Evolutionary conservation across 2,888 invertebrate species (phyloP).

Genomic region (Congeria kusceri): DNA sequence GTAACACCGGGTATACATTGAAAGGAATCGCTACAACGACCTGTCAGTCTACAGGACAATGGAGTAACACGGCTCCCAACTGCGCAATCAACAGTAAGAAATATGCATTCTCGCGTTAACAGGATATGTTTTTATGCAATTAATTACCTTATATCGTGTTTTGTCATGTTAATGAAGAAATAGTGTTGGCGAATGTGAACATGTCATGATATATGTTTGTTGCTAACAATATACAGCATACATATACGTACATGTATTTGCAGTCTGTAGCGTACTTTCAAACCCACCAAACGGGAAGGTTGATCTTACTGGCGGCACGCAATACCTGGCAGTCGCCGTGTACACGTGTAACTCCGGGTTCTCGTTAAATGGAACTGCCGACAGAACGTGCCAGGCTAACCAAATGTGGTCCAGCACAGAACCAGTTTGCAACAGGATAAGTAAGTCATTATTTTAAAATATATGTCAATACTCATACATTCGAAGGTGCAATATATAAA

Average conservation of each 20-base stretch:
- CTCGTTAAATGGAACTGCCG: slow-evolving; percentile 13
- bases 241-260: background rate
- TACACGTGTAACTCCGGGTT: slow-evolving; percentile 48
- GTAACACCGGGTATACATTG: slow-evolving; percentile 50
- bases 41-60: slow-evolving; percentile 38
- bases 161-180: background rate
- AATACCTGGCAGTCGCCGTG: slow-evolving; percentile 14
- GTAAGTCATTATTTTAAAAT: slow-evolving; percentile 27
- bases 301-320: slow-evolving; percentile 39
- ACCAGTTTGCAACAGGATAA: slow-evolving; percentile 39
- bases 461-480: too few species aligned
- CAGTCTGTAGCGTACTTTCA: slow-evolving; percentile 32
- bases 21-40: slow-evolving; percentile 25
- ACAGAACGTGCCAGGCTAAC: slow-evolving; percentile 23
- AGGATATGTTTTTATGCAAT: too few species aligned
- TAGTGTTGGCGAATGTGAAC: background rate
- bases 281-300: slow-evolving; percentile 36
- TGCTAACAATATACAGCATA: background rate
- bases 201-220: background rate
- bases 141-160: background rate
- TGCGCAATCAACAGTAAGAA: slow-evolving; percentile 51
- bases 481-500: too few species aligned
- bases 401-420: slow-evolving; percentile 19
- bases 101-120: background rate
- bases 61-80: slow-evolving; percentile 27